Conservation (phyloP, 2,113 vertebrate genomes). For the Artemisiospiza belli region DNA sequence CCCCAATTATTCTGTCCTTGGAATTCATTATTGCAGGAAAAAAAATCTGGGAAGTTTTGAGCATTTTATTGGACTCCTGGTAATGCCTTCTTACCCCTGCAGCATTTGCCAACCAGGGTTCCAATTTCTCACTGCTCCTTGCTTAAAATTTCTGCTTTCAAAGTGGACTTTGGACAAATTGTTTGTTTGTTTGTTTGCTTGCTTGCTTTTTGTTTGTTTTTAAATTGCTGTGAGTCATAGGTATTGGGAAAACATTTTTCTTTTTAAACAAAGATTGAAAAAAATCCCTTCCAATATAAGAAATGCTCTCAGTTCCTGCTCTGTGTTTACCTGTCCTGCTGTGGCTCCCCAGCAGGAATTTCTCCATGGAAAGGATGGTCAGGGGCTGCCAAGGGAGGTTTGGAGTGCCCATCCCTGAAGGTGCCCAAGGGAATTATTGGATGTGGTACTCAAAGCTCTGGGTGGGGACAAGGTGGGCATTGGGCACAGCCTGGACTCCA, state of each 20-base stretch:
- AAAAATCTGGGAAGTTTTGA: not conserved
- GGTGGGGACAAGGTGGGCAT: not conserved
- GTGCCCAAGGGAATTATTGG: fast-evolving
- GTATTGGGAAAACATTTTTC: not conserved
- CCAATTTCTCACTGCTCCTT: not conserved
- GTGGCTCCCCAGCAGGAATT: not conserved
- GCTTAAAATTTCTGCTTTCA: not conserved
- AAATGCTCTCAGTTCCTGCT: not conserved
- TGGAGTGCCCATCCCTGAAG: not conserved
- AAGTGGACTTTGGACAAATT: not conserved
- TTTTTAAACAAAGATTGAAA: not conserved
- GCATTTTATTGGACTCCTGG: not conserved
- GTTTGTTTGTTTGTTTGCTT: not conserved
- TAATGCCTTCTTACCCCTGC: not conserved
- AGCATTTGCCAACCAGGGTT: not conserved
- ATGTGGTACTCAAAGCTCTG: not conserved
- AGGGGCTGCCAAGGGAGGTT: not conserved
- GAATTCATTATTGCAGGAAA: conserved; percentile 6
- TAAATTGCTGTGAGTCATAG: not conserved
- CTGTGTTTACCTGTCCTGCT: fast-evolving
- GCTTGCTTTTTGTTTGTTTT: not conserved
- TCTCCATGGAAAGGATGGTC: not conserved
- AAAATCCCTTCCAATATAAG: not conserved
- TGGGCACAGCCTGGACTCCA: fast-evolving
- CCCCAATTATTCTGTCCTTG: conserved; percentile 26